These are phyloP conservation scores for Ectemnius continuus DNA, from an alignment of 2,888 invertebrate species.

Conservation along the genomic window DNA sequence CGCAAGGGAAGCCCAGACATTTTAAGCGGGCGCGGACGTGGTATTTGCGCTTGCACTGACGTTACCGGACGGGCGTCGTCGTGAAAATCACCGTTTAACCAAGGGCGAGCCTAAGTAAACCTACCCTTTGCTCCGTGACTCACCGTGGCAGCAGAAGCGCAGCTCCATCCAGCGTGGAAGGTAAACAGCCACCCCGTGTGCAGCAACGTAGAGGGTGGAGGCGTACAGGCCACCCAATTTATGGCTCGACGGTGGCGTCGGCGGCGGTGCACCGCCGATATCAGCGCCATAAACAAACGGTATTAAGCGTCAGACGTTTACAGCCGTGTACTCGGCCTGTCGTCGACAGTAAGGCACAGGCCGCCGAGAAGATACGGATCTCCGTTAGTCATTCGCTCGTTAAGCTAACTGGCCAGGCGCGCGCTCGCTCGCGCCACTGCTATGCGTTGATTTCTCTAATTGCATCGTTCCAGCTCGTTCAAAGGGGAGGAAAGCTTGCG, in stretches of 20 bases:
- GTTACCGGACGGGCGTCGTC: conserved; percentile 35
- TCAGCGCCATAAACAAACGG: conserved; percentile 71
- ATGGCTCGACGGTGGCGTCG: conserved; percentile 41
- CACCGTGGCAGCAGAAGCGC: conserved; percentile 34
- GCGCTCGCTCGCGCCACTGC: too few species aligned
- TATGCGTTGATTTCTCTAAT: conserved; percentile 66
- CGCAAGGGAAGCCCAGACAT: conserved; percentile 18
- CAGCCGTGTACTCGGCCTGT: conserved; percentile 32
- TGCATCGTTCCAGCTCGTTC: conserved; percentile 46
- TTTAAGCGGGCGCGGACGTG: not conserved
- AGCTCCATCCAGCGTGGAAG: conserved; percentile 27
- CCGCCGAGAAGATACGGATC: conserved; percentile 61
- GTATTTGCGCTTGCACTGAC: conserved; percentile 49
- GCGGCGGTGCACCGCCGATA: conserved; percentile 57
- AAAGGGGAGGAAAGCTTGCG: conserved; percentile 8
- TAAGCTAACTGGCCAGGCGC: conserved; percentile 58
- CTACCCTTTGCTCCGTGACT: conserved; percentile 52
- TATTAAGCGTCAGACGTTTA: conserved; percentile 65
- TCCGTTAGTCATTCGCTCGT: conserved; percentile 68
- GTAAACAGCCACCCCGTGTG: conserved; percentile 42
- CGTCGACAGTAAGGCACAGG: too few species aligned
- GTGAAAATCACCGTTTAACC: conserved; percentile 51
- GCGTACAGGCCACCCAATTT: conserved; percentile 54
- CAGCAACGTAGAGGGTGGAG: conserved; percentile 27
- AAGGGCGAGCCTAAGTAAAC: conserved; percentile 44